These are phyloP conservation scores for Procambarus virginalis DNA, from an alignment of 1,140 invertebrate genomes.

Conservation along the genomic window DNA sequence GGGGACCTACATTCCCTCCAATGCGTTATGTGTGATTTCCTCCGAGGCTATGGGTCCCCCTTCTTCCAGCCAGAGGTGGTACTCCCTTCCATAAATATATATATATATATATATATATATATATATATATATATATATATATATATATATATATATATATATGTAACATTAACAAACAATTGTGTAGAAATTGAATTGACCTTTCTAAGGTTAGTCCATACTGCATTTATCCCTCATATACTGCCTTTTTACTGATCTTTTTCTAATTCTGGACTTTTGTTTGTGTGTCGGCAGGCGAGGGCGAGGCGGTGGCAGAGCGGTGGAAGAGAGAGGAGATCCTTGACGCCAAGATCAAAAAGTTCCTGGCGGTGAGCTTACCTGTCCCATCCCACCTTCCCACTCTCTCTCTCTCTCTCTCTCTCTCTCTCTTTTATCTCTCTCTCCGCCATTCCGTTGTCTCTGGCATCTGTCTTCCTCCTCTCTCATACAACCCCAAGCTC, in stretches of 20 bases:
- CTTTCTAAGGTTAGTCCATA: no score
- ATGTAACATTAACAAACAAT: no score
- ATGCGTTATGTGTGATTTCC: no score
- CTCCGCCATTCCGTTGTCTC: background rate
- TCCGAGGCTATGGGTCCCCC: no score
- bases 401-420: background rate
- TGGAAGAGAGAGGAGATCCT: constrained; percentile 23
- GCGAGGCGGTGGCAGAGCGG: constrained; percentile 2
- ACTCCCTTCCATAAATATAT: no score
- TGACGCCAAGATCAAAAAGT: constrained; percentile 25
- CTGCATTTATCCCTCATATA: no score
- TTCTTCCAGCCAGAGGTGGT: no score
- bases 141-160: no score
- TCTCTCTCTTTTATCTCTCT: background rate
- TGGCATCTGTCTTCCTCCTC: background rate
- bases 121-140: no score
- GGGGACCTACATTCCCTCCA: no score
- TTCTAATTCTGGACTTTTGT: background rate
- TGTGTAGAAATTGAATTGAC: no score
- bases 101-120: background rate
- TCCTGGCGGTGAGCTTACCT: constrained; percentile 8
- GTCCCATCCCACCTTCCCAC: background rate
- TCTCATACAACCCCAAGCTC: no score
- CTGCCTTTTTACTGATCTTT: background rate
- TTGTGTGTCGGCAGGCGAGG: background rate